Evolutionary conservation across 2,888 invertebrate species (phyloP).

Genomic region (Anarsia innoxiella): DNA sequence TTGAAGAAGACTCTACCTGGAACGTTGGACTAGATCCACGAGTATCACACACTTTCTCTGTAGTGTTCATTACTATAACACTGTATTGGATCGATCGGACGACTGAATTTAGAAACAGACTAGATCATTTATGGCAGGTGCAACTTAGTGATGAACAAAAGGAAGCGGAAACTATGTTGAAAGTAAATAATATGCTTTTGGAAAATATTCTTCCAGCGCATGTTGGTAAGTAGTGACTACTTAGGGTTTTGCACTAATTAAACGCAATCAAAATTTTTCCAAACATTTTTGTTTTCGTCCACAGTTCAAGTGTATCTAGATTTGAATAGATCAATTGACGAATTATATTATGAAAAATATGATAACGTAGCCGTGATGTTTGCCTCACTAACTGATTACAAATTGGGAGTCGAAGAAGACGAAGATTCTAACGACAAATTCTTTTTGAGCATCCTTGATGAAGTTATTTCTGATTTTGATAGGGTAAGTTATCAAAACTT

Average conservation of each 20-base stretch:
- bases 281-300: neutral
- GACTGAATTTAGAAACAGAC: slow-evolving; percentile 90
- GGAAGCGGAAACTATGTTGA: slow-evolving; percentile 89
- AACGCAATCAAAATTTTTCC: too few species aligned
- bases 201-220: slow-evolving; percentile 95
- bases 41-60: slow-evolving; percentile 82
- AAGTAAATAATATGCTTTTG: slow-evolving; percentile 90
- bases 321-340: slow-evolving; percentile 79
- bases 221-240: slow-evolving; percentile 80
- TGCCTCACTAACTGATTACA: slow-evolving; percentile 91
- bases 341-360: slow-evolving; percentile 92
- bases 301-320: slow-evolving; percentile 87
- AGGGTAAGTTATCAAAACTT: slow-evolving; percentile 81
- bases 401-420: slow-evolving; percentile 78
- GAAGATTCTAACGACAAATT: slow-evolving; percentile 79
- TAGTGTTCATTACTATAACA: slow-evolving; percentile 83
- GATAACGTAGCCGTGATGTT: slow-evolving; percentile 96
- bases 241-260: too few species aligned
- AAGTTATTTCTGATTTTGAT: slow-evolving; percentile 95
- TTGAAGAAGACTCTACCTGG: slow-evolving; percentile 78
- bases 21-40: slow-evolving; percentile 81
- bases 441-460: slow-evolving; percentile 85
- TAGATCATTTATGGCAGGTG: slow-evolving; percentile 83
- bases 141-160: slow-evolving; percentile 88
- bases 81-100: slow-evolving; percentile 91